Base-by-base conservation (phyloP, 1,140 invertebrate genomes). In the Pogonomyrmex barbatus region DNA sequence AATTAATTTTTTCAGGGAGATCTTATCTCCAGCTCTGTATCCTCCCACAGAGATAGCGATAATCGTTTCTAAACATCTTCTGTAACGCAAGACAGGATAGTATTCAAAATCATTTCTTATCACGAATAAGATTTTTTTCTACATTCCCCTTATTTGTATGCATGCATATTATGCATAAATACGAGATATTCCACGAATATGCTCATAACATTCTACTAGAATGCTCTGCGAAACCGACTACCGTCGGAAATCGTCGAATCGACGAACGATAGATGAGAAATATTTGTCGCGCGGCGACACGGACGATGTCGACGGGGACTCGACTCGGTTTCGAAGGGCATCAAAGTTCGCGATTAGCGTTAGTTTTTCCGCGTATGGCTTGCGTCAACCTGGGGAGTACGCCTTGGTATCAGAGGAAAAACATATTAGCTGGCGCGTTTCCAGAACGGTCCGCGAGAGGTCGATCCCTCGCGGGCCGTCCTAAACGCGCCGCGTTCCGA, bases 391-490 rank as follows among this genome's bases (percentile, higher is more conserved):
- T 45, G 67, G 39, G 85, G 81, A 78, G 58, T 56, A 36, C 45
- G 56, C 50, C 78, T 42, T 52, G 65, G 56, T 71, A 58, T 81
- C 50, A 45, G 47, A 77, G 52, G 82, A 85, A 89, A 89, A 91
- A 91, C 82, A 78, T 77, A 88, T 89, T 85, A 86, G 68, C 76
- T 88, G 78, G 85, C 58, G 30, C 50, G 83, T 12, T 91, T 91
- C 78, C 70, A 85, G 78, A 86, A 67, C 56, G 36, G 17, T 17
- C 90, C 90, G 85, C 73, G 65, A 91, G 92, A 88, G 92, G 92
- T 90, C 91, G 75, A 86, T 10, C 42, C 9, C 14, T 56, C 77
- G 56, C 33, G 30, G 30, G 58, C 54, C 54, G 30, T 71, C 42
- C 79, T 30, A 47, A 4, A 24, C 65, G 65, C 65, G 42, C 24